Base-by-base conservation (phyloP, 2,797 vertebrate species). In the Onychomys arenicola region DNA sequence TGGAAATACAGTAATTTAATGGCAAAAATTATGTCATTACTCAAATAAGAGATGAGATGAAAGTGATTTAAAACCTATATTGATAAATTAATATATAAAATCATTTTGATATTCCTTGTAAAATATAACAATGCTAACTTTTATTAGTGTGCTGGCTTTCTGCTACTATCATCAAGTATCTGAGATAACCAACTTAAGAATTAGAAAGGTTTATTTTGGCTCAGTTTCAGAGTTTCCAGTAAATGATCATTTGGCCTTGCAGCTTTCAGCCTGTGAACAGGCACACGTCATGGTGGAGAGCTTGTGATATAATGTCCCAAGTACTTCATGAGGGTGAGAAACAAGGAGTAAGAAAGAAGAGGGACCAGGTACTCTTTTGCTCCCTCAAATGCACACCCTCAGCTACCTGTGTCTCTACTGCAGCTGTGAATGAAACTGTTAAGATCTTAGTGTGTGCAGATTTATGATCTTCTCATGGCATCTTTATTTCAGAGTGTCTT, bases 21-120 rank as follows among this genome's bases (percentile, higher is more conserved):
- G 65, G 21, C 67, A 94, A 95, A 89, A 92, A 63, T 93, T 65
- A 21, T 7, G 77, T 94, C 37, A 59, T 90, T 95, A 76, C 84
- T 96, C 46, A 95, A 90, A 71, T 95, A 71, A 92, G 61, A 90
- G 63, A 32, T 34, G 34, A 93, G 87, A 93, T 88, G 77, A 85
- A 85, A 96, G 37, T 91, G 29, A 7, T 14, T 92, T 95, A 80
- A 63, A 90, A 95, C 29, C 11, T 84, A 55, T 82, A 63, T 61
- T 93, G 40, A 82, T 57, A 57, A 69, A 80, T 89, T 93, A 91
- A 77, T 77, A 96, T 3, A 37, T 90, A 29, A 12, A 46, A 75
- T 93, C 17, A 75, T 55, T 65, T 46, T 57, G 10, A 34, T 29
- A 27, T 76, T 91, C 25, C 40, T 43, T 65, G 27, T 75, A 92